phyloP scores from a whole-genome alignment of 2,797 vertebrate species.

The Coregonus suidteri region DNA sequence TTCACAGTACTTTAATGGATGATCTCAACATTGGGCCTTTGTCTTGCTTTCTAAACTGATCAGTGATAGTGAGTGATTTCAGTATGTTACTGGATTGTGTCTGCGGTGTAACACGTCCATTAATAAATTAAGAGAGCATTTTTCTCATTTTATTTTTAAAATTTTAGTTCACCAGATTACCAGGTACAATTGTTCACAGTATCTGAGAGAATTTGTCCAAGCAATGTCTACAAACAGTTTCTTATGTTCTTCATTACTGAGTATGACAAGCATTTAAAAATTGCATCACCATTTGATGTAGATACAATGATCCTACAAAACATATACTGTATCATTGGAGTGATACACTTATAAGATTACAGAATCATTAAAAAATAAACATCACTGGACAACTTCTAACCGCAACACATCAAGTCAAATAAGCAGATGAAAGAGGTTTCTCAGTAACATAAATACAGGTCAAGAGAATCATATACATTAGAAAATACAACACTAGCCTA shows the following conservation, averaged over 20 bases:
- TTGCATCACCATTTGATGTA: slow-evolving; percentile 12
- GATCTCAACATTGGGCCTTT: neutral
- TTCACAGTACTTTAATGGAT: neutral
- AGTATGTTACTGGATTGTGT: neutral
- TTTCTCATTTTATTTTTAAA: neutral
- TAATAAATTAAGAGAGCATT: neutral
- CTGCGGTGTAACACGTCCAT: neutral
- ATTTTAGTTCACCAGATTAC: slow-evolving; percentile 32
- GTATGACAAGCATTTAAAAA: slow-evolving; percentile 18
- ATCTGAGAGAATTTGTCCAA: neutral
- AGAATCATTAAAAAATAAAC: slow-evolving; percentile 12
- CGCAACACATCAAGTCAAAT: slow-evolving; percentile 26
- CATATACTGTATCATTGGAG: slow-evolving; percentile 24
- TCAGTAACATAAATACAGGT: slow-evolving; percentile 45
- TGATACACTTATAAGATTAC: slow-evolving; percentile 29
- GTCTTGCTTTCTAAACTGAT: neutral
- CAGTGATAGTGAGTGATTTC: neutral
- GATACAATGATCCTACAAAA: slow-evolving; percentile 9
- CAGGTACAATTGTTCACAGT: slow-evolving; percentile 14
- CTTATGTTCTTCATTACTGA: slow-evolving; percentile 27
- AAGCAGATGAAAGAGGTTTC: slow-evolving; percentile 28
- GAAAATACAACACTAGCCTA: slow-evolving; percentile 25
- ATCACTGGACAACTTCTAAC: neutral
- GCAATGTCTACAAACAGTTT: slow-evolving; percentile 7
- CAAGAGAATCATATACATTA: slow-evolving; percentile 23